Evolutionary conservation across 1,140 invertebrate species (phyloP).

Genomic region (Proales similis): DNA sequence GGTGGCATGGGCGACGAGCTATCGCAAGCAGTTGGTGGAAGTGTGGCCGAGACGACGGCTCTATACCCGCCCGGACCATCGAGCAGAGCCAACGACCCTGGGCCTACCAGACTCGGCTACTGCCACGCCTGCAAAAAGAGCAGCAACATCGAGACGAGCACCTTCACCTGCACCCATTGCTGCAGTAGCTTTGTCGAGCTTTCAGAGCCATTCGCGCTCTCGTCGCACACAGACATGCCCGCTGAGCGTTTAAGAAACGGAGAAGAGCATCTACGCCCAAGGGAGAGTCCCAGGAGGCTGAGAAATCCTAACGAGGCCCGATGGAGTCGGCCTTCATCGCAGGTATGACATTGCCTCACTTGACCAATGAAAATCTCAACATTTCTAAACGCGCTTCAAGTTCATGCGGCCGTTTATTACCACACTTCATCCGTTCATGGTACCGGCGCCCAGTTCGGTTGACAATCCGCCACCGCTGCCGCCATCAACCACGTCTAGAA

Average conservation of each 20-base stretch:
- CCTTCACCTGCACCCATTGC: conserved; percentile 8
- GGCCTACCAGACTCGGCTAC: conserved; percentile 10
- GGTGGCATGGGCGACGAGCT: too few relatives aligned
- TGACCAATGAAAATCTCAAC: background rate
- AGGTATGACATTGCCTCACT: background rate
- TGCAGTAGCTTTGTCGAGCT: conserved; percentile 18
- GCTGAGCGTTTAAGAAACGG: background rate
- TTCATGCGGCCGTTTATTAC: too few relatives aligned
- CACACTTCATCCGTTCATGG: too few relatives aligned
- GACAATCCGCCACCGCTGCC: too few relatives aligned
- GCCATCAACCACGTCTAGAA: too few relatives aligned
- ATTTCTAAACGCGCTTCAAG: too few relatives aligned
- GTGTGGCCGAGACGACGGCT: too few relatives aligned
- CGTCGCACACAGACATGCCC: background rate
- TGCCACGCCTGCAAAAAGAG: conserved; percentile 18
- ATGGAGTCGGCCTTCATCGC: background rate
- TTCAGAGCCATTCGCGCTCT: background rate
- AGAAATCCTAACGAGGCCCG: background rate
- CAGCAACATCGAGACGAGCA: background rate
- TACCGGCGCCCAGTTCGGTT: too few relatives aligned
- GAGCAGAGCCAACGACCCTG: too few relatives aligned
- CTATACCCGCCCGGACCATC: too few relatives aligned
- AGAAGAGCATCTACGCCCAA: background rate
- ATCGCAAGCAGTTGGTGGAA: too few relatives aligned
- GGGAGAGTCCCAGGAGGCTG: background rate